Evolutionary conservation across 1,140 invertebrate genomes (phyloP), one percentile per base, ranked within the genome.

Genomic region (Bombus pyrosoma): DNA sequence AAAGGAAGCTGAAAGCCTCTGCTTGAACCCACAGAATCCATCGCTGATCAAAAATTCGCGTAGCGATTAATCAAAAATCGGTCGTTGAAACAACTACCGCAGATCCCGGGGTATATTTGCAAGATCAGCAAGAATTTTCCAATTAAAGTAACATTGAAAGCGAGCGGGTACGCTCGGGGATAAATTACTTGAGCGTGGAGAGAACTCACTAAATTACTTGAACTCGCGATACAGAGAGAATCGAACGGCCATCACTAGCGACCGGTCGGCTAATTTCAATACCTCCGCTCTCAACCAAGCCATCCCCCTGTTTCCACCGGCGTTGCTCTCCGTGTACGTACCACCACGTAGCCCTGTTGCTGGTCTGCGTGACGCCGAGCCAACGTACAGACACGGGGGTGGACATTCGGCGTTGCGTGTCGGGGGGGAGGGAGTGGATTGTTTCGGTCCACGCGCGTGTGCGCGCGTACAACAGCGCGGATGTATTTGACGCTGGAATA

Each of bases 221-320:
- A 85, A 85, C 83, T 85, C 83, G 83, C 77, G 83, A 73, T 77
- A 85, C 83, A 78, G 74, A 64, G 83, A 80, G 83, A 71, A 80
- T 85, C 66, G 83, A 85, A 85, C 68, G 83, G 83, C 83, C 83
- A 85, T 85, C 83, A 87, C 72, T 79, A 79, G 82, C 86, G 85
- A 86, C 86, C 86, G 86, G 83, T 89, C 85, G 89, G 89, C 92
- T 93, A 92, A 93, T 93, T 93, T 93, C 92, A 93, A 93, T 93
- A 92, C 90, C 91, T 89, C 90, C 84, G 81, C 82, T 90, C 59
- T 53, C 47, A 22, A 53, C 47, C 73, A 78, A 39, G 15, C 74
- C 57, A 5, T 15, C 59, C 57, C 57, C 59, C 13, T 22, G n/a
- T 53, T 57, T 43, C 64, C 18, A 43, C 41, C 9, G 66, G 66